Conservation (phyloP, 2,797 vertebrate species). For the Synaphobranchus kaupii region DNA sequence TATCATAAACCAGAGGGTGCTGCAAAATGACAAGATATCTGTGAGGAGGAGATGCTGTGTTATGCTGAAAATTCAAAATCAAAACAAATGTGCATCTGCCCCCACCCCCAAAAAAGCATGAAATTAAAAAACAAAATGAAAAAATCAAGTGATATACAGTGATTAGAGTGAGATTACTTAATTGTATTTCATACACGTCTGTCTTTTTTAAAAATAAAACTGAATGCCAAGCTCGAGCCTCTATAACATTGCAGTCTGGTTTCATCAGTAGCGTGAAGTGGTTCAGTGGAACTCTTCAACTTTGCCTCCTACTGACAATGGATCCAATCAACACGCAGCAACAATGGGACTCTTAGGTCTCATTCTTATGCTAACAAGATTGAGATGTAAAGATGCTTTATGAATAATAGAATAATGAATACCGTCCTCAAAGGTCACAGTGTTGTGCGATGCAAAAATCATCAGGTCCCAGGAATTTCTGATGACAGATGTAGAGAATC, state of each 20-base stretch:
- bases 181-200: not conserved
- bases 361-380: not conserved
- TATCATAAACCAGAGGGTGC: not conserved
- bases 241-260: not conserved
- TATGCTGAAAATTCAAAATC: not conserved
- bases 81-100: not conserved
- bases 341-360: not conserved
- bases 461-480: not conserved
- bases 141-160: not conserved
- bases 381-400: not conserved
- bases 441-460: not conserved
- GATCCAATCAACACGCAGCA: not conserved
- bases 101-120: not conserved
- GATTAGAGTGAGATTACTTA: not conserved
- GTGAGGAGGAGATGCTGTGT: not conserved
- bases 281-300: not conserved
- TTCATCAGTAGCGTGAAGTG: conserved; percentile 17
- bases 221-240: not conserved
- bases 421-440: conserved; percentile 3
- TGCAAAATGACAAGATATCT: not conserved
- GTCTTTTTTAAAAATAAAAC: conserved; percentile 2
- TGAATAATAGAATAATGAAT: conserved; percentile 1
- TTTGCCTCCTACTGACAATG: conserved; percentile 13
- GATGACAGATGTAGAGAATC: not conserved
- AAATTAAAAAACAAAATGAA: not conserved